Evolutionary conservation across 2,888 invertebrate genomes (phyloP), one percentile per base, ranked within the genome.

Genomic region (Omphaloscelis lunosa): DNA sequence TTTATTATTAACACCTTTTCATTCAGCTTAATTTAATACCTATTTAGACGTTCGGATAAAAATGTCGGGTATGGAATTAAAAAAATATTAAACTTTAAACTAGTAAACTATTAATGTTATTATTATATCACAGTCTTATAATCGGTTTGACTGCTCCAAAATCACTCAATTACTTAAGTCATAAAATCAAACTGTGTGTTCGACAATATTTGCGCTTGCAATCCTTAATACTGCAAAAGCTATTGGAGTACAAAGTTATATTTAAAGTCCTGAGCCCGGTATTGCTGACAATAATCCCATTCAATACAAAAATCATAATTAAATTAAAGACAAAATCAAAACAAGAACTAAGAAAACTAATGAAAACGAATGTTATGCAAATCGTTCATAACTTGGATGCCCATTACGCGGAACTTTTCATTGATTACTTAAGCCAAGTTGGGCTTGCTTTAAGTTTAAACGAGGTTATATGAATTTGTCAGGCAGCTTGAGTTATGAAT

Each of bases 391-490:
- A 89, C 86, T 88, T 82, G 84, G 80, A 86, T 88, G 86, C 85
- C 86, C 85, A 89, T 90, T 89, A 90, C 82, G 72, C 77, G 82
- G 72, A 92, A 92, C 89, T 93, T 92, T 91, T 89, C 91, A 92
- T 91, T 91, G 91, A 91, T 91, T 91, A 89, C 91, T 87, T 88
- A 86, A 92, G 80, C 83, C 80, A 84, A 86, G 79, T 86, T 79
- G 75, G 80, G 85, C 86, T 91, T 87, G 88, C 87, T 88, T 85
- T 88, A 89, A 91, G 87, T 93, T 91, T 87, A 84, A 91, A 91
- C 89, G 85, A 91, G 88, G 89, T 91, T 89, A 89, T 89, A 90
- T 89, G 91, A 93, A 93, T 92, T 93, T 91, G 90, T 93, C 91
- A 92, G 86, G 84, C 85, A 80, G 81, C 65, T 62, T 85, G 73